Evolutionary conservation across 2,888 invertebrate genomes (phyloP), one percentile per base, ranked within the genome.

Genomic region (Dione vanillae): DNA sequence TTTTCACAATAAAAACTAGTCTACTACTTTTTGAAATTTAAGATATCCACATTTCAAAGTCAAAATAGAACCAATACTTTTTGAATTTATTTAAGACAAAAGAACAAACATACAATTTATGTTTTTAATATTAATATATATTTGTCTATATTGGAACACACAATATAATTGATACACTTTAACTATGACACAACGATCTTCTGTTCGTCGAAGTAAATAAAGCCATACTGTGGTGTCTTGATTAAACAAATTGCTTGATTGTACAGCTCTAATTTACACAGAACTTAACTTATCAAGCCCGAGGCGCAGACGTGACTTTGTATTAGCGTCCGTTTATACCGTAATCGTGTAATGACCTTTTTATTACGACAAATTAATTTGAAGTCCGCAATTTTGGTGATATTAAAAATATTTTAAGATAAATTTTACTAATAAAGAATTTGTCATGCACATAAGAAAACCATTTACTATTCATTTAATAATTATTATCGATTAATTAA

Each of bases 201-300:
- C 64, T n/a, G 35, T 64, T 49, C 37, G 35, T 14, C 47, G 19
- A 37, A 16, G 65, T 65, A 71, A 71, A 67, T 47, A 62, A 51
- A 49, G 40, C 16, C 14, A 20, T 54, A 20, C 65, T 62, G 68
- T 70, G 69, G 77, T 71, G 68, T 67, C 77, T 75, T 80, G 79
- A 80, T 80, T 78, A 80, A 77, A 82, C 81, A 82, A 78, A 76
- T 81, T 80, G 79, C 80, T 75, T 79, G 80, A 81, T 82, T 79
- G 76, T 76, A 72, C 75, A 74, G 77, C 74, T 75, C 76, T 76
- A 80, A 78, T 82, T 82, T 82, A 75, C 77, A 72, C 72, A 59
- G 70, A 74, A 77, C 70, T 76, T 74, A 71, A 70, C 73, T 77
- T 77, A 77, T 77, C 77, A 62, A 71, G 73, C 62, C 73, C 37